phyloP scores from a whole-genome alignment of 2,888 invertebrate genomes.

The Synanthedon tipuliformis region DNA sequence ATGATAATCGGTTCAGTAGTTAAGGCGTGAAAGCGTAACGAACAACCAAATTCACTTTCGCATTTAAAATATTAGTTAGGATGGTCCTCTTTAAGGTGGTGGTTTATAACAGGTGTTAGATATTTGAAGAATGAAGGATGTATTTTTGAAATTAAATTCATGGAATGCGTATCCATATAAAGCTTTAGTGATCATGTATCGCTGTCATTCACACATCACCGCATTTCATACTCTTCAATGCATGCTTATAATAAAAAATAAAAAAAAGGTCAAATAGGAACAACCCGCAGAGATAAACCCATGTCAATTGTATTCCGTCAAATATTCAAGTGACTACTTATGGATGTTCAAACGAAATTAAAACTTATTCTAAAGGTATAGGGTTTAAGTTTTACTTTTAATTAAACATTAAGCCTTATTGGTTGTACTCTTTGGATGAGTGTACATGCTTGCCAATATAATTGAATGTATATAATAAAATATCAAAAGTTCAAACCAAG shows the following conservation, averaged over 20 bases:
- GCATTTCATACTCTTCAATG: constrained; percentile 23
- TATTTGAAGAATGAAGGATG: too few relatives aligned
- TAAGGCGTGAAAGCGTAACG: too few relatives aligned
- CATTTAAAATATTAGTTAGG: too few relatives aligned
- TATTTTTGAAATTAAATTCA: too few relatives aligned
- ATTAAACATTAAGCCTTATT: background rate
- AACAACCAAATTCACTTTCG: too few relatives aligned
- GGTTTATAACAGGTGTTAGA: too few relatives aligned
- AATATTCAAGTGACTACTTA: background rate
- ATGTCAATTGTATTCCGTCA: constrained; percentile 21
- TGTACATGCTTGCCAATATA: background rate
- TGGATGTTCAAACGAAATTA: background rate
- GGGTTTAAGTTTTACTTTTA: too few relatives aligned
- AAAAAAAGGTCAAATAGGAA: constrained; percentile 18
- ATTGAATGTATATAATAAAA: background rate
- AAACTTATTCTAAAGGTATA: too few relatives aligned
- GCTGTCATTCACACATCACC: constrained; percentile 40
- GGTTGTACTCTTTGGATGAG: background rate
- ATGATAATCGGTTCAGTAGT: too few relatives aligned
- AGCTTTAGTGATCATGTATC: constrained; percentile 11
- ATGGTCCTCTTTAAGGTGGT: too few relatives aligned
- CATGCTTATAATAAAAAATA: constrained; percentile 18
- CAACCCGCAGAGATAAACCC: constrained; percentile 27
- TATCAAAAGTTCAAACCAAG: background rate
- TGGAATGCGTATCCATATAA: constrained; percentile 6